Percentiles rank a stretch among this genome's conserved stretches.
Conservation (phyloP, 1,140 invertebrate genomes). For the Drosophila lowei region DNA sequence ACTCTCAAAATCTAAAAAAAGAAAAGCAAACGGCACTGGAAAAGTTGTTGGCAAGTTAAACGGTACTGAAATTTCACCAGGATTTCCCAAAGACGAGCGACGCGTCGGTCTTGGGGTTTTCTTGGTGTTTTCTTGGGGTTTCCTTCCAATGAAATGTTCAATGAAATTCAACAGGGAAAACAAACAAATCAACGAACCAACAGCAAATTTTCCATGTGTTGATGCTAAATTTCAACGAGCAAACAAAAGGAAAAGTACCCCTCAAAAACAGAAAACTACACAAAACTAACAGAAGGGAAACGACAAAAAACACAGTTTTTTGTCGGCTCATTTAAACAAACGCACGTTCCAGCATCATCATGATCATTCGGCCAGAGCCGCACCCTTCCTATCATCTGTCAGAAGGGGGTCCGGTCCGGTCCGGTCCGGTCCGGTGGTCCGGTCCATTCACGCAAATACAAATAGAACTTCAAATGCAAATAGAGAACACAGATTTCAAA, state of each 20-base stretch:
- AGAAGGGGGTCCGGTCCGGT: conserved; percentile 15
- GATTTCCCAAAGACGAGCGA: conserved; percentile 30
- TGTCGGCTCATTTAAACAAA: conserved; percentile 66
- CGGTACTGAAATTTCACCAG: conserved; percentile 40
- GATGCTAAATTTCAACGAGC: conserved; percentile 60
- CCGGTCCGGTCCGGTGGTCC: no score
- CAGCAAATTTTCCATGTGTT: conserved; percentile 63
- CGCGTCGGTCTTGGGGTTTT: no score
- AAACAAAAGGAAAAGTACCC: conserved; percentile 52
- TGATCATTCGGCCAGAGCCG: conserved; percentile 28
- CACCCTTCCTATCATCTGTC: conserved; percentile 40
- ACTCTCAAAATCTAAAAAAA: no score
- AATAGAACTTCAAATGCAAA: conserved; percentile 46
- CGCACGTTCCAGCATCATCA: conserved; percentile 50
- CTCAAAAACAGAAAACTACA: conserved; percentile 34
- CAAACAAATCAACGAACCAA: conserved; percentile 43
- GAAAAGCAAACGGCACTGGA: not conserved
- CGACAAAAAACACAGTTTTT: conserved; percentile 46
- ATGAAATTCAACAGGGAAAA: conserved; percentile 51
- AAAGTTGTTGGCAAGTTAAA: conserved; percentile 22
- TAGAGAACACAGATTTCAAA: conserved; percentile 51
- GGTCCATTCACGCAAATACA: conserved; percentile 53
- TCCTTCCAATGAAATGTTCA: conserved; percentile 37
- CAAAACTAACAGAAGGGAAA: conserved; percentile 46
- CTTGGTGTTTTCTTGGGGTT: conserved; percentile 1